Percentiles rank a stretch among this genome's conserved stretches.
These are phyloP conservation scores for Caenorhabditis sulstoni DNA, from an alignment of 2,888 invertebrate species.

Conservation along the genomic window DNA sequence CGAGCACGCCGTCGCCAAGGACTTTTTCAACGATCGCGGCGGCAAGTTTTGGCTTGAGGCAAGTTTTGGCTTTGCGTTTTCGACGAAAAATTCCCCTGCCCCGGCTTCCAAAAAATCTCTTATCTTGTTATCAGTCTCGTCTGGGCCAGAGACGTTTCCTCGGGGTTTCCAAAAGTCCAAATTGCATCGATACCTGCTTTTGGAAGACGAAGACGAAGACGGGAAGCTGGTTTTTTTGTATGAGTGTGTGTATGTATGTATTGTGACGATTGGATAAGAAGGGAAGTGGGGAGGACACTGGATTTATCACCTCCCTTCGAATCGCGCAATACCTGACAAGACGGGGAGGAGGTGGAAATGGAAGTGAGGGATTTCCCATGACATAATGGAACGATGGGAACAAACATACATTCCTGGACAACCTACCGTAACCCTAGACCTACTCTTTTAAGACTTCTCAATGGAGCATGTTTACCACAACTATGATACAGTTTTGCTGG, in stretches of 20 bases:
- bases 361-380: neutral
- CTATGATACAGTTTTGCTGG: no score
- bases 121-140: neutral
- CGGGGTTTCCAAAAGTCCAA: constrained; percentile 24
- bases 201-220: neutral
- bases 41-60: constrained; percentile 77
- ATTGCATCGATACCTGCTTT: constrained; percentile 56
- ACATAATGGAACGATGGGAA: no score
- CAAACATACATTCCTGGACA: no score
- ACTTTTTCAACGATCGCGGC: constrained; percentile 74
- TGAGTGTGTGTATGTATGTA: constrained; percentile 6
- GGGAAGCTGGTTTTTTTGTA: constrained; percentile 53
- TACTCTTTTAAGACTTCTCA: no score
- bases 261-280: constrained; percentile 51
- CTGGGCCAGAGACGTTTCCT: neutral
- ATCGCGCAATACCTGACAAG: constrained; percentile 33
- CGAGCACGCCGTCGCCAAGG: constrained; percentile 73
- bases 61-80: constrained; percentile 10
- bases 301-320: constrained; percentile 19
- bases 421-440: no score
- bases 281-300: constrained; percentile 15
- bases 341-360: neutral
- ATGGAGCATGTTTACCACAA: no score
- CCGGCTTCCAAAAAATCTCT: constrained; percentile 9
- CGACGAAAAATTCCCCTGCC: no score